Conservation (phyloP, 1,140 invertebrate species). For the Platorchestia sp. region DNA sequence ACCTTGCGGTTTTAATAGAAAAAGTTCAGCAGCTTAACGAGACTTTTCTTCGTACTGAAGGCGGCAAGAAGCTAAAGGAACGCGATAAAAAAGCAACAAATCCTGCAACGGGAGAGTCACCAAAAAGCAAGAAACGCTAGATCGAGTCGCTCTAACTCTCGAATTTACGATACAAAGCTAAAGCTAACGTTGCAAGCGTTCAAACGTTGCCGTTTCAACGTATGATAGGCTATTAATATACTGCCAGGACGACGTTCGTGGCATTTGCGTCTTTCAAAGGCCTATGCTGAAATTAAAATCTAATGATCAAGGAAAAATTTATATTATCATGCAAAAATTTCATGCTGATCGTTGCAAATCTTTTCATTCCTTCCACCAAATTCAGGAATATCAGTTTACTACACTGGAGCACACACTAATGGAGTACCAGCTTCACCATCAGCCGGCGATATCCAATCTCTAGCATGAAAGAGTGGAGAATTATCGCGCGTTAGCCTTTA, state of each 20-base stretch:
- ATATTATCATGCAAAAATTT: background rate
- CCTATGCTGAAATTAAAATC: too few relatives aligned
- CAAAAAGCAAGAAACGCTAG: background rate
- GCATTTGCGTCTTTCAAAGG: background rate
- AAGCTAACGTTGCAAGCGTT: background rate
- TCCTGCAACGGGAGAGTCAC: background rate
- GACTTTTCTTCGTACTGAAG: background rate
- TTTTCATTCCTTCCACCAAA: background rate
- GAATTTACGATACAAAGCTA: background rate
- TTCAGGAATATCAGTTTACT: background rate
- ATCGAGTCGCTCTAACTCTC: background rate
- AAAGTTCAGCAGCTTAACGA: background rate
- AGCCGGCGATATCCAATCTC: background rate
- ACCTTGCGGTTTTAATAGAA: background rate
- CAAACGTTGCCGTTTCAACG: background rate
- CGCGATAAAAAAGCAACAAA: background rate
- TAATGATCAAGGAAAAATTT: background rate
- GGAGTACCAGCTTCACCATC: background rate
- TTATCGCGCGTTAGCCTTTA: conserved; percentile 28
- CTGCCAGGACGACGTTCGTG: background rate
- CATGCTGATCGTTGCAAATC: background rate
- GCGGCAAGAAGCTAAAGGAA: background rate
- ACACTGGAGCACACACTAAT: background rate
- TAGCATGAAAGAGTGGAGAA: background rate
- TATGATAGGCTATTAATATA: background rate